Evolutionary conservation across 2,797 vertebrate species (phyloP).

Genomic region (Oreochromis mossambicus): DNA sequence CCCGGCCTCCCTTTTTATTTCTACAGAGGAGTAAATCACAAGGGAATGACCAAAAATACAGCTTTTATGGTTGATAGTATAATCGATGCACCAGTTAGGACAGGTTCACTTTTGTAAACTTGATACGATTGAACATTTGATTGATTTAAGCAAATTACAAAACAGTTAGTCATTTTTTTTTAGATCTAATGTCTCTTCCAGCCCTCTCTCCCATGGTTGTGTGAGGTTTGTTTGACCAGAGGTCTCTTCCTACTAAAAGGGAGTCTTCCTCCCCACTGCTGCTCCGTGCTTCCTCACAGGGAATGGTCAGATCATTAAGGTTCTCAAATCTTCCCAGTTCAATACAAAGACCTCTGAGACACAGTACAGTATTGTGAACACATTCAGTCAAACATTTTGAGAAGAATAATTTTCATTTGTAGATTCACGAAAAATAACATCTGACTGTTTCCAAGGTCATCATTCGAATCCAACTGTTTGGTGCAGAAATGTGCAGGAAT

Average conservation of each 20-base stretch:
- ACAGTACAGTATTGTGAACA: not conserved
- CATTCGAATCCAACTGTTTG: not conserved
- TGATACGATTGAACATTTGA: not conserved
- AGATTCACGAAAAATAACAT: not conserved
- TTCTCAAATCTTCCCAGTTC: not conserved
- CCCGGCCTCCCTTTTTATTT: rapidly evolving
- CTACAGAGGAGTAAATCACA: not conserved
- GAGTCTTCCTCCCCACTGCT: not conserved
- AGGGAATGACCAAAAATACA: not conserved
- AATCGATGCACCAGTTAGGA: not conserved
- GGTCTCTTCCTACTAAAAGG: not conserved
- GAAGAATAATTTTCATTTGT: rapidly evolving
- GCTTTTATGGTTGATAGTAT: not conserved
- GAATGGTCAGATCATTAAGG: not conserved
- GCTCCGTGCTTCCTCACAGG: not conserved
- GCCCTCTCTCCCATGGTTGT: rapidly evolving
- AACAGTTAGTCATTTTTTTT: rapidly evolving
- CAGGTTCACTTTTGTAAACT: not conserved
- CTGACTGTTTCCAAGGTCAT: not conserved
- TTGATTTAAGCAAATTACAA: not conserved
- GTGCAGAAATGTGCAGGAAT: not conserved
- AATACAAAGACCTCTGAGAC: not conserved
- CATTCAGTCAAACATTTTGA: not conserved
- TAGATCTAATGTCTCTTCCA: not conserved
- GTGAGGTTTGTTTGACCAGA: no score